A percentile compares a stretch with the other conserved stretches of the same genome.
These are phyloP conservation scores for Ciconia nigra DNA, from an alignment of 2,797 vertebrate species.

Conservation along the genomic window DNA sequence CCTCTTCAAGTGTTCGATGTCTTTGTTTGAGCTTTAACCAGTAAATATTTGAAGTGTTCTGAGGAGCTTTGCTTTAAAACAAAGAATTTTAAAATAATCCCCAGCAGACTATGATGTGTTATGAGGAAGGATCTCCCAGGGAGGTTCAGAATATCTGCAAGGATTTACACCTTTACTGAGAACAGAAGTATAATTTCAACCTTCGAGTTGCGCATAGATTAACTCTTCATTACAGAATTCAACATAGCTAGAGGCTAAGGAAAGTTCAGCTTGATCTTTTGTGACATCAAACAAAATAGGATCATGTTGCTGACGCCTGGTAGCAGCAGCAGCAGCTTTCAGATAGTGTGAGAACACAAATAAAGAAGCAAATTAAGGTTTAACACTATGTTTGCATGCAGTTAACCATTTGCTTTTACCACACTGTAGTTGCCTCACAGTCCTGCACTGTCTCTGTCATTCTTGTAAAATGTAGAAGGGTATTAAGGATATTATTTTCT, in stretches of 20 bases:
- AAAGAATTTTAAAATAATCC: neutral
- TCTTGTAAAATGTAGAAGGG: neutral
- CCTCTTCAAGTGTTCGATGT: neutral
- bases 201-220: neutral
- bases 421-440: accelerated
- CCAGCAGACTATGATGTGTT: neutral
- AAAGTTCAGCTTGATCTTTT: conserved; percentile 27
- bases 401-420: conserved; percentile 18
- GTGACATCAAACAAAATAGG: conserved; percentile 29
- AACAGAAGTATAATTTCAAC: neutral
- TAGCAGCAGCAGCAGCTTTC: neutral
- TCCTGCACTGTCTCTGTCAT: neutral
- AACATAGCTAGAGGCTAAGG: conserved; percentile 7
- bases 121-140: neutral
- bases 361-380: neutral
- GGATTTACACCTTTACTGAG: neutral
- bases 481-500: neutral
- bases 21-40: neutral
- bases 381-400: neutral
- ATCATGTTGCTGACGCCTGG: neutral
- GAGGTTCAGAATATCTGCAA: neutral
- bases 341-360: neutral
- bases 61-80: neutral
- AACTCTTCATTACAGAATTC: conserved; percentile 24
- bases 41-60: conserved; percentile 8